Conservation (phyloP, 2,113 vertebrate genomes). For the Oxyura jamaicensis region DNA sequence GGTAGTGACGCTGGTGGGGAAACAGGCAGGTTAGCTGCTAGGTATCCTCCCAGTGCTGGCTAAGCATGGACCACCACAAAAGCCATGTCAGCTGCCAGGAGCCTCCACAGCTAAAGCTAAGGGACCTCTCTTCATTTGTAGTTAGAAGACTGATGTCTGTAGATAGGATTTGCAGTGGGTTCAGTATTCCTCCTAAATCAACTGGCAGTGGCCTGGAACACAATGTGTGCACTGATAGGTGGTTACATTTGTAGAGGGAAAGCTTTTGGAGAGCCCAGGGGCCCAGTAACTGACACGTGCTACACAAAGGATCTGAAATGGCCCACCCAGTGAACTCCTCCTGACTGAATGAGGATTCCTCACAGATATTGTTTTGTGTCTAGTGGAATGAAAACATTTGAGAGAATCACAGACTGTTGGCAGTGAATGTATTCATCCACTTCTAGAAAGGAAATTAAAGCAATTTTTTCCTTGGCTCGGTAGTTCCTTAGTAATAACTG, state of each 20-base stretch:
- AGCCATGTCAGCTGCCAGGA: background rate
- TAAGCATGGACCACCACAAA: fast-evolving
- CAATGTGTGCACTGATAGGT: background rate
- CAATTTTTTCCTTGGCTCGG: background rate
- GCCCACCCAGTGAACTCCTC: background rate
- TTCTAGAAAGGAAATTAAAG: background rate
- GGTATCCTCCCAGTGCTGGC: background rate
- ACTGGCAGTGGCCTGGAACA: background rate
- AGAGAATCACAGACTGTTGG: background rate
- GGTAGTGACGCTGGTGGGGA: background rate
- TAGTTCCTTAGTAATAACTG: background rate
- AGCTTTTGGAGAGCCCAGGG: background rate
- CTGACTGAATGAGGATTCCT: background rate
- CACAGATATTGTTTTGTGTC: background rate
- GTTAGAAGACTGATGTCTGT: background rate
- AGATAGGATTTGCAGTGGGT: background rate
- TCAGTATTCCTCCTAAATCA: background rate
- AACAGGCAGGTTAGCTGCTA: background rate
- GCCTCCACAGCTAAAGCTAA: background rate
- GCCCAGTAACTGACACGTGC: background rate
- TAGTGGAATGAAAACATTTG: background rate
- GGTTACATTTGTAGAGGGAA: background rate
- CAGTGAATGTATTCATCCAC: background rate
- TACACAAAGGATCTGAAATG: background rate
- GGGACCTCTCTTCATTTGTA: background rate